Base-by-base conservation (phyloP, 92 coral and sea anemone species). In the Zoanthus sansibaricus region DNA sequence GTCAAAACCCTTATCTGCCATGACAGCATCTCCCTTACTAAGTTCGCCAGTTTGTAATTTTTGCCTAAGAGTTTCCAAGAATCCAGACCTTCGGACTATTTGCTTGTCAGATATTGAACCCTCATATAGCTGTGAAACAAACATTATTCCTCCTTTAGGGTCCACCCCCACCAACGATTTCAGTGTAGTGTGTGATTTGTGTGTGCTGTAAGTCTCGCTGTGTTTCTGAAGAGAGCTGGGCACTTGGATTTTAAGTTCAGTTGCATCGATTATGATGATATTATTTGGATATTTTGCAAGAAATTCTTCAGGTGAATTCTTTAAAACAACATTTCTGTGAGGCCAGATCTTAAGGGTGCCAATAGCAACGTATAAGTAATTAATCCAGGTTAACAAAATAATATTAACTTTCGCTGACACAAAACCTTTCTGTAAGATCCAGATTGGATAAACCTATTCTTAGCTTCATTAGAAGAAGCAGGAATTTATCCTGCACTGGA, bases 191-290 rank as follows among this genome's bases (percentile, higher is more conserved):
- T 78, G 87, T 1, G 64, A 91, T 78, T 92, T 89, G 66, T 89
- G 89, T 6, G 90, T 58, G 74, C 88, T 84, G 69, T 90, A 93
- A 69, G 89, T 90, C 82, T 93, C 86, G 79, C 88, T 78, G 88
- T 93, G 93, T 73, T 90, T 90, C 83, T 88, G 25, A 25, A 25
- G 25, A 25, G 94, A n/a, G 86, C 91, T 91, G 6, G 92, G 92
- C n/a, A 88, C 92, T 82, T 91, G 83, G 66, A 89, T 89, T 74
- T 86, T 92, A 56, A 89, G 89, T 92, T 89, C 91, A 33, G 94
- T 91, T n/a, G 92, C 92, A 91, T 93, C 94, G 56, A 93, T 88
- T 48, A 91, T 93, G 9, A 88, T 66, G 55, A 54, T 54, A 76
- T 64, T 92, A 52, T 83, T 82, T 5, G 92, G 93, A 73, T 88